phyloP scores from a whole-genome alignment of 2,888 invertebrate genomes.

The Ornithoptera priamus region DNA sequence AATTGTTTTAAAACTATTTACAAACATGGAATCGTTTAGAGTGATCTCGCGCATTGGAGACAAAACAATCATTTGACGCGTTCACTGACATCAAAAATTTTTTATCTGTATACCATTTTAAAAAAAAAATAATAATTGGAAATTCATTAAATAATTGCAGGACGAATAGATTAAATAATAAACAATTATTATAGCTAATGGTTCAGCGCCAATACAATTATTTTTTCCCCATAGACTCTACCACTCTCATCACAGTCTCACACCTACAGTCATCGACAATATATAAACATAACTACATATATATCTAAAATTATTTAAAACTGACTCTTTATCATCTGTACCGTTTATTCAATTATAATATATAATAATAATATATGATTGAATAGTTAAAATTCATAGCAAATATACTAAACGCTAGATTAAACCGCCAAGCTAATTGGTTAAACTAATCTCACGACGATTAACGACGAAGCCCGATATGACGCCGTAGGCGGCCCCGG shows the following conservation, averaged over 20 bases:
- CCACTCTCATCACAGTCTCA: conserved; percentile 25
- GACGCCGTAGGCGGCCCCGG: too few species aligned
- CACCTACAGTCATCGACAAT: conserved; percentile 22
- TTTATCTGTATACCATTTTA: background rate
- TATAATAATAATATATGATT: too few species aligned
- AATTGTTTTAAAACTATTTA: conserved; percentile 64
- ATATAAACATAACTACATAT: conserved; percentile 13
- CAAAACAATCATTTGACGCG: conserved; percentile 24
- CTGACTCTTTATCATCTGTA: background rate
- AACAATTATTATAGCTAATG: background rate
- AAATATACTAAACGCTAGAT: background rate
- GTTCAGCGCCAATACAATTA: conserved; percentile 5
- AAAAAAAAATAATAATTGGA: background rate
- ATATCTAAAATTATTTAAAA: conserved; percentile 25
- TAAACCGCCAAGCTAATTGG: background rate
- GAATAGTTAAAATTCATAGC: background rate
- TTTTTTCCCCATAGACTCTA: conserved; percentile 5
- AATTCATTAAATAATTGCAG: background rate
- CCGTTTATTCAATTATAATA: too few species aligned
- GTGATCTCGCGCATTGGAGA: conserved; percentile 35
- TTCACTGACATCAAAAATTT: background rate
- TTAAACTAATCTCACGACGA: too few species aligned
- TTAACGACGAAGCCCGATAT: too few species aligned
- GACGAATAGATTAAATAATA: background rate
- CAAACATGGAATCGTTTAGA: conserved; percentile 52